These are phyloP conservation scores for Saccostrea cuccullata DNA, from an alignment of 1,140 invertebrate species.

Conservation along the genomic window DNA sequence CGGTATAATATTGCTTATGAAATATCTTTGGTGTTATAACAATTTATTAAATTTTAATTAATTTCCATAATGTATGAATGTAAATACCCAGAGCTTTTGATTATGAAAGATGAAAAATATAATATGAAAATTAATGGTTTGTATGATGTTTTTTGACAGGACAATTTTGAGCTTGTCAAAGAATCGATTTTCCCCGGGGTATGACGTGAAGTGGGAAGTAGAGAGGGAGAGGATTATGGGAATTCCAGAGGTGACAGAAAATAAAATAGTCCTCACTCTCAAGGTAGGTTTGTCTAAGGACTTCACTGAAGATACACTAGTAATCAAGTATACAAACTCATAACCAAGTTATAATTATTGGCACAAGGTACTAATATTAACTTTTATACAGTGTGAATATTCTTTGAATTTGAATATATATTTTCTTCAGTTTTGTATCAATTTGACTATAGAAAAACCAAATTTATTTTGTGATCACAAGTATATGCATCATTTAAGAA, in stretches of 20 bases:
- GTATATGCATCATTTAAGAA: too few species aligned
- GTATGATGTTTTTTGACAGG: constrained; percentile 78
- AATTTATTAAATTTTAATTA: too few species aligned
- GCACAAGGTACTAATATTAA: not conserved
- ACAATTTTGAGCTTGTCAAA: constrained; percentile 87
- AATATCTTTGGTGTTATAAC: too few species aligned
- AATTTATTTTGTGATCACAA: too few species aligned
- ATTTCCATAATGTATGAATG: not conserved
- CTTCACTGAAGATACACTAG: too few species aligned
- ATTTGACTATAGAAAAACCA: not conserved
- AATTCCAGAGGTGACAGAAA: constrained; percentile 82
- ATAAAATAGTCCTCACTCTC: constrained; percentile 85
- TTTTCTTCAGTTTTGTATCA: not conserved
- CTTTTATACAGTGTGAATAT: not conserved
- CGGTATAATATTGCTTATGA: too few species aligned
- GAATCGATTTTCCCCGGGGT: constrained; percentile 85
- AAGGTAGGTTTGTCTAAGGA: constrained; percentile 80
- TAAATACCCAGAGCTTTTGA: not conserved
- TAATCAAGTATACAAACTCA: too few species aligned
- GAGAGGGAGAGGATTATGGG: constrained; percentile 86
- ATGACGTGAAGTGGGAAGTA: constrained; percentile 88
- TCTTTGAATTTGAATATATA: not conserved
- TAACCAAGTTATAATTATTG: too few species aligned
- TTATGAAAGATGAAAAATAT: not conserved
- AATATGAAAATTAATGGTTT: not conserved